These are phyloP conservation scores for Neoaliturus tenellus DNA, from an alignment of 2,888 invertebrate species.

Conservation along the genomic window DNA sequence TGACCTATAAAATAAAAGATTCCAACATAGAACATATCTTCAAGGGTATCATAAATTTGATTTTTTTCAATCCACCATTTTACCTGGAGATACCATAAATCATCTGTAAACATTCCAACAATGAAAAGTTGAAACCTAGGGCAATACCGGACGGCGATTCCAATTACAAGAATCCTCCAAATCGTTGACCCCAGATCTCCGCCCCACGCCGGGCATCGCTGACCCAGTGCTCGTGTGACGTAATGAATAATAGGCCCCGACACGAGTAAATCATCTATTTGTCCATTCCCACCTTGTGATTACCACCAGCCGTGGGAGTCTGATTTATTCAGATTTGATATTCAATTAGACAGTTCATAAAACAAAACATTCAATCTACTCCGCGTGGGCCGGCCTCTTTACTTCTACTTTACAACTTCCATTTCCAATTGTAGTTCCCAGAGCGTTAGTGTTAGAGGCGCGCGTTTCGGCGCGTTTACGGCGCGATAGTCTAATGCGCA, in stretches of 20 bases:
- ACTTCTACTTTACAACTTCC: not conserved
- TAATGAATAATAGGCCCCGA: not conserved
- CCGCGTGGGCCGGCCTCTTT: not conserved
- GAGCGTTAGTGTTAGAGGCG: too few relatives aligned
- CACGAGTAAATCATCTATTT: slow-evolving; percentile 2
- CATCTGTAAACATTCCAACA: too few relatives aligned
- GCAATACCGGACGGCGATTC: too few relatives aligned
- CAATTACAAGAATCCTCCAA: not conserved
- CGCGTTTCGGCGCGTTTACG: not conserved
- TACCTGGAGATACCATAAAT: too few relatives aligned
- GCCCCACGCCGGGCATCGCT: not conserved
- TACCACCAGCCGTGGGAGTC: not conserved
- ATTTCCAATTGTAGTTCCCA: too few relatives aligned
- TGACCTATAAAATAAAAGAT: too few relatives aligned
- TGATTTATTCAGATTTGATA: slow-evolving; percentile 14
- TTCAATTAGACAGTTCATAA: slow-evolving; percentile 19
- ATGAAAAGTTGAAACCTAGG: too few relatives aligned
- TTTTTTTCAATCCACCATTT: too few relatives aligned
- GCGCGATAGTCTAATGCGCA: not conserved
- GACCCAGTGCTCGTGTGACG: not conserved
- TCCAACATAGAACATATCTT: too few relatives aligned
- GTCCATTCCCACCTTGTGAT: not conserved
- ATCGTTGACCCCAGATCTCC: not conserved
- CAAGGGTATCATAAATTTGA: too few relatives aligned
- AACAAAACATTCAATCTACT: slow-evolving; percentile 17